Evolutionary conservation across 2,888 invertebrate species (phyloP), one percentile per base, ranked within the genome.

Genomic region (Bugulina stolonifera): DNA sequence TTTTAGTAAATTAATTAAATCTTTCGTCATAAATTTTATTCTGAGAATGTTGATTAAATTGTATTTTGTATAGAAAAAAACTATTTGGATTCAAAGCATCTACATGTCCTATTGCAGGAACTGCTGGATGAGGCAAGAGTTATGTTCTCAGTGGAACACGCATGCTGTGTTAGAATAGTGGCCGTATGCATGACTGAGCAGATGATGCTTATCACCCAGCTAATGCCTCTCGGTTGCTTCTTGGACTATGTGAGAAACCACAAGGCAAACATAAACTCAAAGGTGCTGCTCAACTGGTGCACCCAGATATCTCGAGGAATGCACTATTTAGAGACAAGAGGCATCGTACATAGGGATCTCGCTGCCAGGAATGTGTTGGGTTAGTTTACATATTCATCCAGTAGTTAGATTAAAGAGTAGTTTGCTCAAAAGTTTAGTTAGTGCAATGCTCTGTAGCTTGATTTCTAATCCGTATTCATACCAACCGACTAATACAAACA

Each of bases 121-220:
- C 93, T 97, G 81, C 86, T 97, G 58, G 94, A 94, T 73, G 97
- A 97, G 86, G 97, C 96, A 0, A 94, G 95, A 78, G 95, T 97
- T 75, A 98, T 98, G 97, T 95, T 96, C 0, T 93, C 92, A 71
- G 95, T 98, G 1, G 95, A 96, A 76, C 95, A 98, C 86, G 92
- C 92, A 0, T 94, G 95, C 86, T 87, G 98, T 73, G 87, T 98
- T n/a, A 93, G 94, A 81, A 87, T 98, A 35, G 85, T 97, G 71
- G 96, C 94, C 0, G 94, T 98, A 0, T 97, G 97, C 83, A 92
- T 98, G 93, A 93, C 95, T 0, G 92, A 93, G 55, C 93, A 96
- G 78, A 94, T 96, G 91, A 96, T 97, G 96, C 86, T 98, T 69
- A 93, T 99, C 69, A 98, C 99, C 0, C 96, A 96, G 82, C 87